Base-by-base conservation (phyloP, 2,888 invertebrate genomes). In the Hymenopus coronatus region DNA sequence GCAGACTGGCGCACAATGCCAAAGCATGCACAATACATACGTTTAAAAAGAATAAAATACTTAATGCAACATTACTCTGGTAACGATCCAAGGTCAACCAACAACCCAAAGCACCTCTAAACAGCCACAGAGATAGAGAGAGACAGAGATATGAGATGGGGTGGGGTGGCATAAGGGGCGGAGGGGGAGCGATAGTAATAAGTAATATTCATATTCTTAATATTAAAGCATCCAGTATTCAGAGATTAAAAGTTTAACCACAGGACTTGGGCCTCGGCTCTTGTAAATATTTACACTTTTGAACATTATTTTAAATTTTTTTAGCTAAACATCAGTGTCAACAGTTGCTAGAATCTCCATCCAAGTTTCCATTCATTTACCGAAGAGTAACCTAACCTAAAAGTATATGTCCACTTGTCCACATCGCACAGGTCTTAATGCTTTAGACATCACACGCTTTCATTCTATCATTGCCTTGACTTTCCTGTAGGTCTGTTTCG, bases 91-190 rank as follows among this genome's bases (percentile, higher is more conserved):
- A 70, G 54, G 54, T 20, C 15, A 20, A 25, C 20, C 14, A 70
- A 15, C 46, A 85, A 82, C 8, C 87, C 27, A 83, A 86, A 88
- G 88, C 88, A 89, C 88, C 89, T 88, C 90, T 89, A 88, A 83
- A 88, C 89, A 89, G 89, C 89, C 90, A 90, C 89, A 90, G 90
- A 90, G 88, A 89, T 84, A 90, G 88, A 90, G 90, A 88, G 87
- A 89, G 85, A 90, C 88, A 90, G 88, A 90, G 89, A 87, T 87
- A 54, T 85, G 85, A 85, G 85, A 85, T 85, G 85, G 85, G 85
- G 54, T 20, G 30, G 84, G 20, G 85, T 27, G 14, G 85, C 12
- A 28, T 28, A 33, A 25, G 30, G 84, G 20, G 85, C 27, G 14
- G 85, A 27, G 46, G 84, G 84, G 28, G 84, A 28, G 33, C 28